Conservation (phyloP, 1,140 invertebrate species). For the Drosophila tsacasi region DNA sequence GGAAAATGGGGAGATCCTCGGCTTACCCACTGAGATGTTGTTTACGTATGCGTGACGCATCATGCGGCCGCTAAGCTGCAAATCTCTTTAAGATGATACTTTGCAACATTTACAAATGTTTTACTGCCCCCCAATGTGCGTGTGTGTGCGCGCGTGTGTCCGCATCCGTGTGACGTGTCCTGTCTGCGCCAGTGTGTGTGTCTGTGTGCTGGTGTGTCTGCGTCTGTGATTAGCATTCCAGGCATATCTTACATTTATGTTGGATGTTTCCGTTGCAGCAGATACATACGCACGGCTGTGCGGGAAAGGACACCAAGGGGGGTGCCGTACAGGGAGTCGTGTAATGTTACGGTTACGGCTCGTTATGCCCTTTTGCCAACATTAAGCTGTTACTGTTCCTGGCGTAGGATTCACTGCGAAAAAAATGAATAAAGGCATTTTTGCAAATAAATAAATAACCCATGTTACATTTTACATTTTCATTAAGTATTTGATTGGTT, state of each 20-base stretch:
- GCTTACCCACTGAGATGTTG: slow-evolving; percentile 45
- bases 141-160: slow-evolving; percentile 17
- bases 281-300: slow-evolving; percentile 52
- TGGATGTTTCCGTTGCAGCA: slow-evolving; percentile 82
- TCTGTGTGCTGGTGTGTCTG: slow-evolving; percentile 32
- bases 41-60: slow-evolving; percentile 82
- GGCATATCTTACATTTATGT: slow-evolving; percentile 82
- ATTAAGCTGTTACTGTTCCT: slow-evolving; percentile 60
- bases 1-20: slow-evolving; percentile 22
- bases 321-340: slow-evolving; percentile 53
- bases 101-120: slow-evolving; percentile 84
- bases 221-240: slow-evolving; percentile 79
- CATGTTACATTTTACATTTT: too few relatives aligned
- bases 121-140: slow-evolving; percentile 57
- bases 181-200: slow-evolving; percentile 16
- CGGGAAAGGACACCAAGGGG: neutral
- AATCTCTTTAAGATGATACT: slow-evolving; percentile 84
- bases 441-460: neutral
- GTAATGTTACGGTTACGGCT: slow-evolving; percentile 82
- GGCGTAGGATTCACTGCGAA: slow-evolving; percentile 17
- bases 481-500: neutral
- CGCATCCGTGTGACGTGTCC: slow-evolving; percentile 22
- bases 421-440: neutral
- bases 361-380: slow-evolving; percentile 74
- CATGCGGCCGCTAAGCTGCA: slow-evolving; percentile 79